A percentile compares a stretch with the other conserved stretches of the same genome.
Conservation (phyloP, 35 echinoderm and acorn worm species). For the Anneissia japonica region DNA sequence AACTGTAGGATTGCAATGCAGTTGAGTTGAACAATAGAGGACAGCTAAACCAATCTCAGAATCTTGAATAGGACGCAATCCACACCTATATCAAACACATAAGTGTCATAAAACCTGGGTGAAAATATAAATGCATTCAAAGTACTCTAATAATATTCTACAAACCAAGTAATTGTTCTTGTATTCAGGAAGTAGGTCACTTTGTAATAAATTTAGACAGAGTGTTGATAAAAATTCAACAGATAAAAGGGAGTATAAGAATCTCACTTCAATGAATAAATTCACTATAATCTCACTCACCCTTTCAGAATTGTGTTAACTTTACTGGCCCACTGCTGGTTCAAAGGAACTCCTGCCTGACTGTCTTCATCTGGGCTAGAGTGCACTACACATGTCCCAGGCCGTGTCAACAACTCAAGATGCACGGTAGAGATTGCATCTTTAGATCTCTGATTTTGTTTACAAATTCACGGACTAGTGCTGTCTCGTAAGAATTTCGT, state of each 20-base stretch:
- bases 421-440: not conserved
- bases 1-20: conserved; percentile 3
- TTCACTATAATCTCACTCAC: not conserved
- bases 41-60: conserved; percentile 3
- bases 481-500: too few species aligned
- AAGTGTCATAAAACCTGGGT: too few species aligned
- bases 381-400: conserved; percentile 9
- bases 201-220: too few species aligned
- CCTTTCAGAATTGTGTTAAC: not conserved
- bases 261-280: too few species aligned
- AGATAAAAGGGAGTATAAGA: too few species aligned
- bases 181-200: too few species aligned
- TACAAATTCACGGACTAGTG: too few species aligned
- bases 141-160: too few species aligned
- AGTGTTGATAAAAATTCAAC: too few species aligned
- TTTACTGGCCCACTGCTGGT: not conserved
- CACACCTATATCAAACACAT: not conserved
- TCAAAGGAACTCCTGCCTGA: not conserved
- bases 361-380: not conserved
- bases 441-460: too few species aligned
- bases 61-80: conserved; percentile 12
- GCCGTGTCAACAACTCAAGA: not conserved
- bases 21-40: not conserved
- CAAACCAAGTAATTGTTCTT: too few species aligned
- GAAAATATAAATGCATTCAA: too few species aligned